Base-by-base conservation (phyloP, 2,888 invertebrate species). In the Athrips mouffetella region DNA sequence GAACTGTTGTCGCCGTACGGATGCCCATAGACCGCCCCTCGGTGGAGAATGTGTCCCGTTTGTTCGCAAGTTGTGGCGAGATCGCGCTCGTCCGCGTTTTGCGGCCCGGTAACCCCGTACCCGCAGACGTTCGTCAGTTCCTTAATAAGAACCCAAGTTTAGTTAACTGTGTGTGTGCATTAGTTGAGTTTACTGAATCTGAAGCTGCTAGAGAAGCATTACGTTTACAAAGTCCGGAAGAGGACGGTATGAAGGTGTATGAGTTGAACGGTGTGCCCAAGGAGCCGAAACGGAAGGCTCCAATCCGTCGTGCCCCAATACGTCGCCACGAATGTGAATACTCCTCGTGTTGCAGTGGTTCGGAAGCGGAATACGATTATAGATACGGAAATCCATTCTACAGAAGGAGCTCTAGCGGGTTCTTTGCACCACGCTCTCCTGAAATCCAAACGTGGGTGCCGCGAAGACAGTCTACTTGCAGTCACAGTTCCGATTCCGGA, bases 121-220 rank as follows among this genome's bases (percentile, higher is more conserved):
- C 98, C 1, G 94, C 96, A 2, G 97, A 98, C 80, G 94, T 97
- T 16, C 92, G 97, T 49, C 96, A 95, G 76, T 96, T 97, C 75
- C 93, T 96, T 65, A 94, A 94, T 70, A 97, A 96, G 73, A 95
- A 96, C 71, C 96, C 97, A 16, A 96, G 95, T 70, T 90, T 97
- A 73, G 94, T 94, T 58, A 94, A 94, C 64, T 92, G 94, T 83
- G 93, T 96, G 73, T 96, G 96, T 77, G 98, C 97, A 11, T 89
- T 98, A 62, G 93, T 98, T 30, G 98, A 98, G 83, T 98, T 96
- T 74, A 94, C 96, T 45, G 92, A 94, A 59, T 95, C 96, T 0
- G 95, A 96, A 58, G 91, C 94, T 10, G 98, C 98, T 0, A 91
- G 96, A 61, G 92, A 92, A 50, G 97, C 98, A 0, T 90, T 94